phyloP scores from a whole-genome alignment of 2,113 vertebrate species.

The Accipiter virgatus region DNA sequence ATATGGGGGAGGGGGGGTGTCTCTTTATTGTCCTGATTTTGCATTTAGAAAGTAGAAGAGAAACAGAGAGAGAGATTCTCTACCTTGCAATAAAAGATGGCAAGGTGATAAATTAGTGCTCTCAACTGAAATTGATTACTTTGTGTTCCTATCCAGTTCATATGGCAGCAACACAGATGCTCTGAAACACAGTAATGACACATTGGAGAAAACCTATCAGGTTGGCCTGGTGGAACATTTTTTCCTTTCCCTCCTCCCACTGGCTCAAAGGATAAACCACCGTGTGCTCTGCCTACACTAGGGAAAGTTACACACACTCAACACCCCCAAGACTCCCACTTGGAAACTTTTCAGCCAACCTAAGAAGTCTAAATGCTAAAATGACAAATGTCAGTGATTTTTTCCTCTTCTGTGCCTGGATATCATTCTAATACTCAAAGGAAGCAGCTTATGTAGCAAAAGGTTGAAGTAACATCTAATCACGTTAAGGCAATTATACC shows the following conservation, averaged over 20 bases:
- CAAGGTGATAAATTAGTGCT: slow-evolving; percentile 99
- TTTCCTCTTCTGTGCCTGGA: not conserved
- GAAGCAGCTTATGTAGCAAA: not conserved
- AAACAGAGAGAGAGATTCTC: slow-evolving; percentile 70
- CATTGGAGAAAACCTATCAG: slow-evolving; percentile 81
- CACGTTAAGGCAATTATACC: slow-evolving; percentile 43
- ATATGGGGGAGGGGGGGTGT: not conserved
- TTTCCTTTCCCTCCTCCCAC: not conserved
- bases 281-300: not conserved
- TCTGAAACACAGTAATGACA: slow-evolving; percentile 90
- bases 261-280: not conserved
- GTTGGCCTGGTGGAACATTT: slow-evolving; percentile 39
- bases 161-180: slow-evolving; percentile 91
- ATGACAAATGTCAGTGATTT: slow-evolving; percentile 57
- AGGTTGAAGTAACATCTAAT: not conserved
- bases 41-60: not conserved
- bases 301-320: not conserved
- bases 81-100: slow-evolving; percentile 85
- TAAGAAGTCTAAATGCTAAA: slow-evolving; percentile 25
- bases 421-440: slow-evolving; percentile 10
- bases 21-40: slow-evolving; percentile 36
- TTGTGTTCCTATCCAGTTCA: slow-evolving; percentile 87
- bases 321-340: not conserved
- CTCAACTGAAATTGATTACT: slow-evolving; percentile 97
- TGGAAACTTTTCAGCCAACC: slow-evolving; percentile 16